Evolutionary conservation across 1,140 invertebrate genomes (phyloP).

Genomic region (Cyrtorhinus lividipennis): DNA sequence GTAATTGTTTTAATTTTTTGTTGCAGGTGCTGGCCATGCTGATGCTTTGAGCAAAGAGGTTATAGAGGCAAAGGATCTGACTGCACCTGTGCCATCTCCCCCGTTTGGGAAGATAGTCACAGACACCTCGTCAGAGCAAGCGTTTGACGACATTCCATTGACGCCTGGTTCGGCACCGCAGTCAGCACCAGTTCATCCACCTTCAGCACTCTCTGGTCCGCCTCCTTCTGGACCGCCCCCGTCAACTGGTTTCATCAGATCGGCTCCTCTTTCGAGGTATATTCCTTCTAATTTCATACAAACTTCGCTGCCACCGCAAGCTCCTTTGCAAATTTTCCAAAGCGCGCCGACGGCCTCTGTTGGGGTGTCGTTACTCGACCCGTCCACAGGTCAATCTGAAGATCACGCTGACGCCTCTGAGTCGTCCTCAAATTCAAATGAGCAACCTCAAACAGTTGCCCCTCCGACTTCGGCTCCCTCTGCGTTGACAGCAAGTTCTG

Average conservation of each 20-base stretch:
- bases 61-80: too few species aligned
- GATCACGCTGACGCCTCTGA: not conserved
- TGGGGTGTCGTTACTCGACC: not conserved
- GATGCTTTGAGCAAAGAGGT: too few species aligned
- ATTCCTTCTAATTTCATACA: constrained; percentile 4
- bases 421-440: not conserved
- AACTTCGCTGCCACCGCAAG: not conserved
- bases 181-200: not conserved
- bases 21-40: too few species aligned
- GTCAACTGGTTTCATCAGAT: constrained; percentile 28
- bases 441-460: not conserved
- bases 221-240: constrained; percentile 54
- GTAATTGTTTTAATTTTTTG: not conserved
- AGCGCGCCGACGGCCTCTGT: not conserved
- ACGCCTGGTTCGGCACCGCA: not conserved
- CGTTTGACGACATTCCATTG: not conserved
- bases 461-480: not conserved
- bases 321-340: constrained; percentile 1
- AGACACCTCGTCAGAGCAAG: not conserved
- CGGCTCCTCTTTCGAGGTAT: not conserved
- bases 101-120: constrained; percentile 35
- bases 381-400: too few species aligned
- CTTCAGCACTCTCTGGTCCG: constrained; percentile 26
- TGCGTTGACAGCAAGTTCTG: not conserved
- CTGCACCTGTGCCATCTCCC: too few species aligned